A percentile compares a stretch with the other conserved stretches of the same genome.
phyloP scores from a whole-genome alignment of 2,113 vertebrate genomes.

The Dicaeum eximium region DNA sequence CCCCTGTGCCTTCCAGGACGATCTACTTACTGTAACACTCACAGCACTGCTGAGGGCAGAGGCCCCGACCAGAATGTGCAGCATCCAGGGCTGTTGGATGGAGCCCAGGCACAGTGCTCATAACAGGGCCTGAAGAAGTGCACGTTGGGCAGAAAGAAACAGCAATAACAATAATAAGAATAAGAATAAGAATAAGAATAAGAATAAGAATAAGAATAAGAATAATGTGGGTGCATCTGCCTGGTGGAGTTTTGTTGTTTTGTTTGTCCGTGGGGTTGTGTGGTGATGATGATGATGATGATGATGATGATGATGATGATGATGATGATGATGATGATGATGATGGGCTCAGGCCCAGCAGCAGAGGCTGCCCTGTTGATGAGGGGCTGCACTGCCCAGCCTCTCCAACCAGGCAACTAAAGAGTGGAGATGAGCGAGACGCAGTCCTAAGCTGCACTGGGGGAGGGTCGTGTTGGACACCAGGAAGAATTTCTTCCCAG shows the following conservation, averaged over 20 bases:
- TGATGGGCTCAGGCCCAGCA: not conserved
- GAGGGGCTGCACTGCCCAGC: not conserved
- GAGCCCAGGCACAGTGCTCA: accelerated
- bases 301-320: not conserved
- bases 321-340: not conserved
- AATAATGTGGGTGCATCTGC: not conserved
- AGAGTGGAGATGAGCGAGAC: not conserved
- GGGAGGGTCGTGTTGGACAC: not conserved
- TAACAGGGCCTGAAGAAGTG: not conserved
- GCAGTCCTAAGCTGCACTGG: not conserved
- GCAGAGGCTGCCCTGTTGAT: too few relatives aligned
- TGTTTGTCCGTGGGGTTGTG: not conserved
- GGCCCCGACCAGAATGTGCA: not conserved
- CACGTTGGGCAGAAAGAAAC: not conserved
- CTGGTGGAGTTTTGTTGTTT: not conserved
- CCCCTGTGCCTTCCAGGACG: not conserved
- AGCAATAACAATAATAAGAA: too few relatives aligned
- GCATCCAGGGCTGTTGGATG: not conserved
- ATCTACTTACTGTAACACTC: not conserved
- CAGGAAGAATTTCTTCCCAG: not conserved
- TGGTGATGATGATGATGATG: not conserved
- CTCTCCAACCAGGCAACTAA: not conserved
- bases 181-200: too few relatives aligned
- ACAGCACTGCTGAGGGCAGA: not conserved
- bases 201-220: too few relatives aligned